Evolutionary conservation across 1,140 invertebrate species (phyloP), one percentile per base, ranked within the genome.

Genomic region (Drosophila sp.): DNA sequence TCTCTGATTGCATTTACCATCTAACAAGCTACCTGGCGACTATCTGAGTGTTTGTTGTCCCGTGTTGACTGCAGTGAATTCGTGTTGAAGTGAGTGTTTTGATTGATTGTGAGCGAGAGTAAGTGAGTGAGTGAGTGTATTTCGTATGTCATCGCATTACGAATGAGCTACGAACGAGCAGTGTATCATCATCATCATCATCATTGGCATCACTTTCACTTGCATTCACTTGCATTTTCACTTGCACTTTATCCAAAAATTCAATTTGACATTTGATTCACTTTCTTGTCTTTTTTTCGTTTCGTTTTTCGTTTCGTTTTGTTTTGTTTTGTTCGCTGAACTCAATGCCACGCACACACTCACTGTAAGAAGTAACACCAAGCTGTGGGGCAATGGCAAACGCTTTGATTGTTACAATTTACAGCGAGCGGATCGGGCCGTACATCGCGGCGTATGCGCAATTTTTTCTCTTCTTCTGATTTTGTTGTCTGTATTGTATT

Each of bases 361-460:
- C 91, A 92, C 91, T 92, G 91, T 92, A 92, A 92, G 91, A 92
- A 91, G 90, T 91, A 92, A 92, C 91, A 92, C 91, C 91, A 92
- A 92, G 89, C 91, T 69, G 35, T 76, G 70, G 47, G 47, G 63
- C 47, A 90, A 63, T 57, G 41, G 44, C 23, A 68, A 71, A 85
- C 76, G 86, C 90, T 73, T 91, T 87, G 76, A 86, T 80, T 80
- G 77, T 79, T 90, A 91, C 79, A 63, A 74, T 83, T 92, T 91
- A 92, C 91, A 92, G 91, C 74, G 70, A 77, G 60, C 61, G 85
- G 38, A 68, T 81, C 66, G 64, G 76, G 71, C 80, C 67, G 68
- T 33, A 66, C 65, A 50, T 69, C 72, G 61, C 44, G 78, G 79
- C 75, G 79, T 82, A 70, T 82, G 72, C 57, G 55, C 73, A 66